Percentiles rank a stretch among this genome's conserved stretches.
Conservation (phyloP, 2,888 invertebrate genomes). For the Meta bourneti region DNA sequence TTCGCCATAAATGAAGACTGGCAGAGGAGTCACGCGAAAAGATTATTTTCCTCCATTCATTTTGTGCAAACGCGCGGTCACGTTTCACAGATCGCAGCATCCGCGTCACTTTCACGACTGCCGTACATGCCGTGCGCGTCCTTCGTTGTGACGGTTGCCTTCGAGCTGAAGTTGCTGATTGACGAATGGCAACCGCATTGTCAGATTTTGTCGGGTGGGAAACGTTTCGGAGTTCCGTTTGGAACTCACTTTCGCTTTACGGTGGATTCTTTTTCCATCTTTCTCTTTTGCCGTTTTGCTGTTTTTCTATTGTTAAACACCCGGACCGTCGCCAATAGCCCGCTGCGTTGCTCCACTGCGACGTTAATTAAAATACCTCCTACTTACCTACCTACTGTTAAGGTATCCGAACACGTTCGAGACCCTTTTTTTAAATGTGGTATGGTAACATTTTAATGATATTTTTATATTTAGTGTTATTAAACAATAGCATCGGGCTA, state of each 20-base stretch:
- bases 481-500: too few relatives aligned
- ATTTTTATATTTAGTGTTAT: too few relatives aligned
- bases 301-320: background rate
- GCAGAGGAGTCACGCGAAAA: conserved; percentile 46
- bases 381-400: too few relatives aligned
- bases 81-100: conserved; percentile 9
- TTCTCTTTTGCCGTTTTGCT: background rate
- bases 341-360: too few relatives aligned
- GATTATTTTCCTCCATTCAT: background rate
- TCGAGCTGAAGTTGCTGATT: conserved; percentile 41
- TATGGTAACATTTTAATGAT: too few relatives aligned
- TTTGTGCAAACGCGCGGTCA: conserved; percentile 4
- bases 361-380: background rate
- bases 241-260: conserved; percentile 8
- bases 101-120: background rate
- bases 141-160: conserved; percentile 21
- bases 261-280: background rate
- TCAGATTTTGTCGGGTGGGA: background rate
- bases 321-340: too few relatives aligned
- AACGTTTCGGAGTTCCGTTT: background rate
- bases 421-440: too few relatives aligned
- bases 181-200: conserved; percentile 50
- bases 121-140: background rate
- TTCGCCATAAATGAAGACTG: conserved; percentile 45
- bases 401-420: too few relatives aligned